These are phyloP conservation scores for Psix sp. DNA, from an alignment of 1,140 invertebrate species.

Conservation along the genomic window DNA sequence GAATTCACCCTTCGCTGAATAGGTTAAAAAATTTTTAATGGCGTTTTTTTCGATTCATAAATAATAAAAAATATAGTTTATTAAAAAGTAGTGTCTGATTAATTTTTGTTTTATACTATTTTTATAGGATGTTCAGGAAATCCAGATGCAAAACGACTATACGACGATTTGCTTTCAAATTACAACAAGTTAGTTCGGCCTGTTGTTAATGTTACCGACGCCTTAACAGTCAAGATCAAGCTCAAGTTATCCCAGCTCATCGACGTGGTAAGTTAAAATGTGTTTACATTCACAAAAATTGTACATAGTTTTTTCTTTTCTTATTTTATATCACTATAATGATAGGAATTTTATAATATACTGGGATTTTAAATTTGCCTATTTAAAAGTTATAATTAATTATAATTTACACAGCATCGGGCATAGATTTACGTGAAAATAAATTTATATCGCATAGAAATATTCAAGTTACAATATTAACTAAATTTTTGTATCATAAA, in stretches of 20 bases:
- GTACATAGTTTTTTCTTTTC: no score
- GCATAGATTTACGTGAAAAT: no score
- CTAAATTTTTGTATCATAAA: no score
- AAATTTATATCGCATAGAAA: no score
- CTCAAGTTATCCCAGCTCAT: slow-evolving; percentile 95
- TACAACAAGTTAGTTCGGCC: slow-evolving; percentile 96
- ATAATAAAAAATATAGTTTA: not conserved
- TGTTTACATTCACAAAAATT: slow-evolving; percentile 35
- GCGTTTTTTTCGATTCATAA: not conserved
- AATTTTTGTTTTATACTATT: slow-evolving; percentile 42
- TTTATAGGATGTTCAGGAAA: slow-evolving; percentile 86
- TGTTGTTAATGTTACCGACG: slow-evolving; percentile 94
- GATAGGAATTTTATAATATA: no score
- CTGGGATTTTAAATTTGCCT: no score
- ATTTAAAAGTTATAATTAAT: no score
- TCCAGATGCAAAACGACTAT: slow-evolving; percentile 92
- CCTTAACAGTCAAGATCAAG: slow-evolving; percentile 94
- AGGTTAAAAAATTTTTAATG: not conserved
- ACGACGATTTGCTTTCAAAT: slow-evolving; percentile 93
- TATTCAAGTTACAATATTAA: no score
- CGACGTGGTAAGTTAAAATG: slow-evolving; percentile 88
- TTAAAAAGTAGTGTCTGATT: slow-evolving; percentile 33
- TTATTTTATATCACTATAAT: no score
- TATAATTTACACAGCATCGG: no score
- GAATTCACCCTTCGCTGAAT: no score